Evolutionary conservation across 1,140 invertebrate species (phyloP), one percentile per base, ranked within the genome.

Genomic region (Ceratitis capitata): DNA sequence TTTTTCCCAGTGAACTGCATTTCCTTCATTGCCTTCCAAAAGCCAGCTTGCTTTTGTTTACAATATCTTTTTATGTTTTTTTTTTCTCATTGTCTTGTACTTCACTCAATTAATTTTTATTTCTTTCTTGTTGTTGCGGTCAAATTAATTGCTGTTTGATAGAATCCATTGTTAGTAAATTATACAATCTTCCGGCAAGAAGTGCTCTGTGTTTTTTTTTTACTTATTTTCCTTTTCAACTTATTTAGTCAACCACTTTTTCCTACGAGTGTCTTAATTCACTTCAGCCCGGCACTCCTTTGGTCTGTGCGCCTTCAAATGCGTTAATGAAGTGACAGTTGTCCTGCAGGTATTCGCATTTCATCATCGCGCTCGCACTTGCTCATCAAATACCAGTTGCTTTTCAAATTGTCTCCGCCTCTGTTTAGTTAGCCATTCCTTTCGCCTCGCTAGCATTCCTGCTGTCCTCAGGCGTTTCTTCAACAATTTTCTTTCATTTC

Each of bases 101-200:
- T 78, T 78, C 45, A 26, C 23, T 78, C n/a, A n/a, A 23, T 78
- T 45, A 19, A 45, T 45, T 78, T 78, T 78, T 78, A 74, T 78
- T 78, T 78, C 42, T 45, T 78, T 78, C 16, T 78, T 58, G 42
- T 83, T 56, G 47, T 83, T 83, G 82, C 26, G 82, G 82, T n/a
- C 32, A 42, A 51, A 83, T 83, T 83, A 83, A 83, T 83, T 83
- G 49, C 47, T 83, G 12, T 53, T 83, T 51, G 47, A 83, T 53
- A 23, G 47, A 83, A 53, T 83, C 23, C 53, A 83, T 83, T 83
- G 49, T 83, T 49, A 23, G 51, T 53, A 58, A 83, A 83, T 83
- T 58, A 53, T 83, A 58, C 32, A 53, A 32, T 83, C 82, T 29
- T 49, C 29, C 51, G 82, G 53, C 82, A 51, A 51, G 39, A 42